phyloP scores from a whole-genome alignment of 2,113 vertebrate species.

The Gorsachius goisagi region DNA sequence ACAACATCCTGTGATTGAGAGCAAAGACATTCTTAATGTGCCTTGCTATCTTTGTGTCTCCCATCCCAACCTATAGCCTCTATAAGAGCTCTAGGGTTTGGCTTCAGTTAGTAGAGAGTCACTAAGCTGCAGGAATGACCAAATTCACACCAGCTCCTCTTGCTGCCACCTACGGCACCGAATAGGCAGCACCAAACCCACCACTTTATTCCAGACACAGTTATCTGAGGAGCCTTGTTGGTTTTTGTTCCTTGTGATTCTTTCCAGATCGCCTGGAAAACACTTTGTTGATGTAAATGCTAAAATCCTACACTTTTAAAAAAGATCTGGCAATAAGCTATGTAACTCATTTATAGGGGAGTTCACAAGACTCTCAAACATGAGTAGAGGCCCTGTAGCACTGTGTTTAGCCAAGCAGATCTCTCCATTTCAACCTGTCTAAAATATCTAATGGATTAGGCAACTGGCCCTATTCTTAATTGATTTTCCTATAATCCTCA shows the following conservation, averaged over 20 bases:
- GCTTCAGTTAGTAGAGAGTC: neutral
- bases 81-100: neutral
- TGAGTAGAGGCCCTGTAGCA: neutral
- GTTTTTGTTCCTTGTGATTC: neutral
- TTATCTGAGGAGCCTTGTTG: neutral
- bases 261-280: neutral
- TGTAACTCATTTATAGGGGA: neutral
- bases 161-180: neutral
- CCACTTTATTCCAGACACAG: neutral
- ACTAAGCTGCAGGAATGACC: neutral
- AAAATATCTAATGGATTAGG: conserved; percentile 17
- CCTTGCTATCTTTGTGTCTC: neutral
- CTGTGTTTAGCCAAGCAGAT: neutral
- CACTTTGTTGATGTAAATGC: neutral
- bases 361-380: neutral
- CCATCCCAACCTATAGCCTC: neutral
- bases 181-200: neutral
- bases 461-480: conserved; percentile 32
- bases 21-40: neutral
- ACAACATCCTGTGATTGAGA: rapidly evolving
- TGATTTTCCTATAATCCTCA: conserved; percentile 46
- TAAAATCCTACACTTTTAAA: neutral
- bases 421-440: neutral
- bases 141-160: rapidly evolving
- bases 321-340: neutral